These are phyloP conservation scores for Xyrichtys novacula DNA, from an alignment of 2,797 vertebrate genomes.

Conservation along the genomic window DNA sequence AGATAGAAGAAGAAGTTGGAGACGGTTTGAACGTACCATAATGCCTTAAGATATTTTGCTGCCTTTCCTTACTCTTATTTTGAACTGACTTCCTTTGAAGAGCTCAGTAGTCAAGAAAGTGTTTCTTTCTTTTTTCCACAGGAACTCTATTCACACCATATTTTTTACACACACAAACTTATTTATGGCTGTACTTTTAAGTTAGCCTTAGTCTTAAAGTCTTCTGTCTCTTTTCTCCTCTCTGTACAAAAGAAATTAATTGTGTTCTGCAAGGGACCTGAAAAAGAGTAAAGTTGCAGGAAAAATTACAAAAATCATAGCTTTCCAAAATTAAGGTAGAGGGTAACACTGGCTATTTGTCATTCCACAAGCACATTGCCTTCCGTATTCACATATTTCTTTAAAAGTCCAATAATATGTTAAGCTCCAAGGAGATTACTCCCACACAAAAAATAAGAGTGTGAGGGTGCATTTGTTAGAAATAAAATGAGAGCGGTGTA, in stretches of 20 bases:
- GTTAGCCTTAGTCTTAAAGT: neutral
- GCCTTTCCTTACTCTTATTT: slow-evolving; percentile 14
- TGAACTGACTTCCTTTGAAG: neutral
- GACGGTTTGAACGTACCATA: neutral
- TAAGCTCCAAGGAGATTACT: slow-evolving; percentile 18
- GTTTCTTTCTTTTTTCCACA: no score
- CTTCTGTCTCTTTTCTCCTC: neutral
- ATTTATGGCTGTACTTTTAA: neutral
- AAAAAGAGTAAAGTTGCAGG: neutral
- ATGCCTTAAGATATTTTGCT: slow-evolving; percentile 15
- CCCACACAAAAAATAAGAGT: slow-evolving; percentile 12
- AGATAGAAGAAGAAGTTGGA: slow-evolving; percentile 23
- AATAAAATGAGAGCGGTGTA: slow-evolving; percentile 20
- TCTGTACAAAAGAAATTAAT: neutral
- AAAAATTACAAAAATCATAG: neutral
- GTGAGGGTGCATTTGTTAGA: slow-evolving; percentile 21
- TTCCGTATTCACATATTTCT: slow-evolving; percentile 5
- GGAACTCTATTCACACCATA: slow-evolving; percentile 1
- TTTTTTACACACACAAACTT: neutral
- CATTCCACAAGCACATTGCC: neutral
- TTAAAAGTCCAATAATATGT: slow-evolving; percentile 11
- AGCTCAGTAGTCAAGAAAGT: slow-evolving; percentile 2
- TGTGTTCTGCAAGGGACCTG: neutral
- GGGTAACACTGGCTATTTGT: neutral
- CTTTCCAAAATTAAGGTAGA: neutral